phyloP scores from a whole-genome alignment of 2,113 vertebrate species.

The Solea senegalensis region DNA sequence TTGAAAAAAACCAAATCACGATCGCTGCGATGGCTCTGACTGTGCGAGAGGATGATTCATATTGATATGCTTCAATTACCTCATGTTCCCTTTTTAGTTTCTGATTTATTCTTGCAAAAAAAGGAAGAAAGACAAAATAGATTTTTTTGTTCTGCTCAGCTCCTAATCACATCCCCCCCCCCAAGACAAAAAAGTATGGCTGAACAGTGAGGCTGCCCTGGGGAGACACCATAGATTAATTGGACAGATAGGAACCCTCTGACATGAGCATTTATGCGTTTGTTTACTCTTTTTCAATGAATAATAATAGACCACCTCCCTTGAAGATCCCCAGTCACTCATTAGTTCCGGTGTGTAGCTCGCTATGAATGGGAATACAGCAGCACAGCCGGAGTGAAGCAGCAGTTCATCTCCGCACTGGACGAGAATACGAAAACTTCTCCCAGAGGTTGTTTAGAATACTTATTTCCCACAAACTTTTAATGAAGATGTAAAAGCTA shows the following conservation, averaged over 20 bases:
- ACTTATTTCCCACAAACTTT: constrained; percentile 33
- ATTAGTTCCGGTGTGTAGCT: constrained; percentile 72
- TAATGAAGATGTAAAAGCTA: constrained; percentile 27
- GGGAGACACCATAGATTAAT: constrained; percentile 72
- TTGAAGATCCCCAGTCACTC: constrained; percentile 71
- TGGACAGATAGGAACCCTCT: constrained; percentile 71
- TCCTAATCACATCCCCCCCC: constrained; percentile 72
- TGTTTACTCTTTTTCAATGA: constrained; percentile 77
- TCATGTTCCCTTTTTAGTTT: neutral
- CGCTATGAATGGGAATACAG: constrained; percentile 65
- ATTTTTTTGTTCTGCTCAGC: constrained; percentile 41
- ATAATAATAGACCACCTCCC: constrained; percentile 73
- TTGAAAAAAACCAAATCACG: neutral
- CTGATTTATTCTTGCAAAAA: constrained; percentile 31
- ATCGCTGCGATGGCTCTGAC: neutral
- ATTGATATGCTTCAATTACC: constrained; percentile 28
- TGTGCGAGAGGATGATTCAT: constrained; percentile 19
- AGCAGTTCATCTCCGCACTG: constrained; percentile 21
- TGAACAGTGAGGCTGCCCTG: constrained; percentile 70
- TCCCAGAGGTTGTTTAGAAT: constrained; percentile 14
- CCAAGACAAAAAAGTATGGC: constrained; percentile 61
- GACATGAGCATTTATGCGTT: constrained; percentile 75
- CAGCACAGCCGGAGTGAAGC: constrained; percentile 9
- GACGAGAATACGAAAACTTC: constrained; percentile 28
- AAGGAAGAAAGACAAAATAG: neutral